Base-by-base conservation (phyloP, 2,113 vertebrate species). In the Pachypanchax playfairii region DNA sequence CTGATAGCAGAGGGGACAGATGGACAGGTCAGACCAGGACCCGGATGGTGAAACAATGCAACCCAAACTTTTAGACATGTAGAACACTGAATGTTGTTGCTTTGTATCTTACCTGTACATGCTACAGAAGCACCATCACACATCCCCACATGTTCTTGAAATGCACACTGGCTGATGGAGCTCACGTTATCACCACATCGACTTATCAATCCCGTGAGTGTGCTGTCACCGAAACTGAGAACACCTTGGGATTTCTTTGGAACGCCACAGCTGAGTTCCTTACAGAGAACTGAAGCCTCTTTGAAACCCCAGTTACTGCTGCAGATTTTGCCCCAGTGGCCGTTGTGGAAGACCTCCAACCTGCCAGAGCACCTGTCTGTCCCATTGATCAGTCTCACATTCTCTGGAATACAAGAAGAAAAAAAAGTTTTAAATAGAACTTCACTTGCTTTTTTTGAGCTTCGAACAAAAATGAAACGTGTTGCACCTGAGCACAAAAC, bases 291-390 rank as follows among this genome's bases (percentile, higher is more conserved):
- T 4, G 6, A 0, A 15, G 85, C 67, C 38, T 82, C 65, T 14
- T 12, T 14, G 0, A 14, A 0, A 24, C 50, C 25, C 89, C 85
- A 91, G 51, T 38, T 15, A 33, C 61, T 59, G n/a, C 33, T 77
- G 62, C 91, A 91, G 2, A 91, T 10, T 18, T 78, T 83, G 6
- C 64, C 70, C 87, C 87, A 90, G 1, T 1, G 13, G 47, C 13
- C 24, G 11, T 72, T 0, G 1, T 82, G 25, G 5, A 13, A 57
- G 35, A 92, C 17, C 59, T 90, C 86, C 22, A 92, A 24, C 69
- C 74, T 77, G 17, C 91, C 90, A 58, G 84, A 85, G 70, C 91
- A 91, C 12, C 38, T 42, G 15, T 79, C 50, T 1, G 71, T 80
- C 14, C 83, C 80, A 15, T 89, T 86, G 41, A 21, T 13, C 38